phyloP scores from a whole-genome alignment of 2,888 invertebrate species.

The Deilephila elpenor region DNA sequence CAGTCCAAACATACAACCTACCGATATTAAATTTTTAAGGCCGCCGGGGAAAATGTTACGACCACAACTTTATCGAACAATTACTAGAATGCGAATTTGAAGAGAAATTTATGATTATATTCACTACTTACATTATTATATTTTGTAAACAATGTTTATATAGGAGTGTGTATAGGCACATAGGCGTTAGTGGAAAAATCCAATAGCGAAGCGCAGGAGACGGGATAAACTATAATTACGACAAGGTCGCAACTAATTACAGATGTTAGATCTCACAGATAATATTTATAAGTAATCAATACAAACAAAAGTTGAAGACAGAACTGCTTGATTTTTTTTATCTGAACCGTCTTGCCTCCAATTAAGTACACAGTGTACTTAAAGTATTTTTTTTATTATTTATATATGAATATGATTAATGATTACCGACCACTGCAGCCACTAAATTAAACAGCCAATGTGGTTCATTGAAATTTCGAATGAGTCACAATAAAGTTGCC shows the following conservation, averaged over 20 bases:
- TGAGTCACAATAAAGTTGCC: slow-evolving; percentile 72
- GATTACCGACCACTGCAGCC: not conserved
- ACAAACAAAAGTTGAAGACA: not conserved
- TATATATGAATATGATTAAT: not conserved
- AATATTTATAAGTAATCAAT: slow-evolving; percentile 24
- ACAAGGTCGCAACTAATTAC: slow-evolving; percentile 59
- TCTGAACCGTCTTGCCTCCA: not conserved
- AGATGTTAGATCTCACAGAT: slow-evolving; percentile 42
- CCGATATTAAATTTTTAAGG: slow-evolving; percentile 17
- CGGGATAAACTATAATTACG: slow-evolving; percentile 56
- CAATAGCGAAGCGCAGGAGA: slow-evolving; percentile 41
- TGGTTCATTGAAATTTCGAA: slow-evolving; percentile 60
- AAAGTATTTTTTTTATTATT: not conserved
- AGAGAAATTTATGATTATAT: no score
- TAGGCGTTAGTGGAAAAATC: slow-evolving; percentile 42
- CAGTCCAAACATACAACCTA: not conserved
- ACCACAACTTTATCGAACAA: not conserved
- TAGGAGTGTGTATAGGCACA: slow-evolving; percentile 3
- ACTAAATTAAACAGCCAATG: slow-evolving; percentile 35
- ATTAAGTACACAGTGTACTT: not conserved
- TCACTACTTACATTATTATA: no score
- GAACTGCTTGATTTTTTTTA: not conserved
- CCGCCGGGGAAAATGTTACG: not conserved
- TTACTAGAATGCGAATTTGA: not conserved
- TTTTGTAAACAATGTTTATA: slow-evolving; percentile 1